Evolutionary conservation across 1,140 invertebrate genomes (phyloP).

Genomic region (Zophobas atratus): DNA sequence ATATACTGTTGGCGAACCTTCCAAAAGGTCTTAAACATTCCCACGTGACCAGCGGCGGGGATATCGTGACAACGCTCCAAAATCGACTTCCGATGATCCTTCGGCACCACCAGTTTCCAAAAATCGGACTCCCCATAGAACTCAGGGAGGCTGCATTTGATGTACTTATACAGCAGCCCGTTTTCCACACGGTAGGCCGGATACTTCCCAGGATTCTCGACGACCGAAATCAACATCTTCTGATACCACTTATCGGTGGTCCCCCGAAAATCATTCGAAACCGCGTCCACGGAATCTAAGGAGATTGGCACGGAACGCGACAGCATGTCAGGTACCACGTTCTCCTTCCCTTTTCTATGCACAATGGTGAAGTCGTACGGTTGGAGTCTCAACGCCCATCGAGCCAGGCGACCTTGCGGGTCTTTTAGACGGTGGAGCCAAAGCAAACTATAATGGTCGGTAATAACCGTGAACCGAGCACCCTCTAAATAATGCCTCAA

Average conservation of each 20-base stretch:
- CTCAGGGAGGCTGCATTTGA: constrained; percentile 5
- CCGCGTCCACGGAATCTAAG: not conserved
- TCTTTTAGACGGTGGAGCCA: constrained; percentile 69
- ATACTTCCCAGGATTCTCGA: constrained; percentile 51
- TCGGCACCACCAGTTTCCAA: constrained; percentile 53
- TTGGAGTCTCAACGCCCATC: constrained; percentile 68
- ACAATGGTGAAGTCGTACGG: constrained; percentile 66
- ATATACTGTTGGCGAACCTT: constrained; percentile 6
- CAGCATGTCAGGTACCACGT: constrained; percentile 52
- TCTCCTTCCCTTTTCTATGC: constrained; percentile 64
- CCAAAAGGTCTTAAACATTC: constrained; percentile 11
- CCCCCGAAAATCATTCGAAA: not conserved
- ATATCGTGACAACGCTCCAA: constrained; percentile 44
- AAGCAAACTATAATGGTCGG: constrained; percentile 68
- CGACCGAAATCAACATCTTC: too few species aligned
- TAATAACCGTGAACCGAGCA: constrained; percentile 67
- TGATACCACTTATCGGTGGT: too few species aligned
- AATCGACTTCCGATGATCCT: constrained; percentile 26
- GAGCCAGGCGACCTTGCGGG: constrained; percentile 65
- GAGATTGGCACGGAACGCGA: constrained; percentile 49
- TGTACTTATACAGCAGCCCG: constrained; percentile 46
- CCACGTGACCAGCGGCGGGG: not conserved
- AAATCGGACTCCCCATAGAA: constrained; percentile 5
- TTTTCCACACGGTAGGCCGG: constrained; percentile 45
- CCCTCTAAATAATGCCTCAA: constrained; percentile 67